Conservation (phyloP, 2,888 invertebrate species). For the Cylloceria caligata region DNA sequence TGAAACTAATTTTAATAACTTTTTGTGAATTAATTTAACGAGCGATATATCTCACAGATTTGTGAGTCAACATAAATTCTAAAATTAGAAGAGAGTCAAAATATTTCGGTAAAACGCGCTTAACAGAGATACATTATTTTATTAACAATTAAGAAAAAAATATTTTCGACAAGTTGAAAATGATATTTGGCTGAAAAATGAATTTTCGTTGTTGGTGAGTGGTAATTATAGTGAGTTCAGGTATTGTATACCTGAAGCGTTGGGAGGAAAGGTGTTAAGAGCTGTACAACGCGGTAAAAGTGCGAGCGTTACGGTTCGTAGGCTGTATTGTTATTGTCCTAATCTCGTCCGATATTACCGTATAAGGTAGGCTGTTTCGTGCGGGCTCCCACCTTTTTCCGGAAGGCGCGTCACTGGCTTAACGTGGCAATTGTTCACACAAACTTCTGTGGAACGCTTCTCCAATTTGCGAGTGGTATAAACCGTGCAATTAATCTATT, state of each 20-base stretch:
- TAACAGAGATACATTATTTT: too few species aligned
- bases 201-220: slow-evolving; percentile 45
- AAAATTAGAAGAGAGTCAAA: too few species aligned
- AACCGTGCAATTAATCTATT: slow-evolving; percentile 9
- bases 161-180: background rate
- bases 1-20: too few species aligned
- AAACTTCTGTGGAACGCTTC: background rate
- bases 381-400: slow-evolving; percentile 10
- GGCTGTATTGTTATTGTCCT: slow-evolving; percentile 43
- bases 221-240: background rate
- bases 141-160: too few species aligned
- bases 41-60: too few species aligned
- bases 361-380: slow-evolving; percentile 34
- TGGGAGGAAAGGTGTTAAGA: background rate
- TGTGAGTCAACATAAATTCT: too few species aligned
- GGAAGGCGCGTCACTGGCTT: background rate
- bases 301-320: slow-evolving; percentile 40
- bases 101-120: too few species aligned
- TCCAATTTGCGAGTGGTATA: background rate
- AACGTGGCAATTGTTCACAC: slow-evolving; percentile 29
- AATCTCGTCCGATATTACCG: slow-evolving; percentile 52
- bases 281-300: slow-evolving; percentile 11
- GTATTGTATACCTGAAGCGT: slow-evolving; percentile 21
- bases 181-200: slow-evolving; percentile 23
- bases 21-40: too few species aligned